These are phyloP conservation scores for Pterostichus niger DNA, from an alignment of 2,888 invertebrate species.

Conservation along the genomic window DNA sequence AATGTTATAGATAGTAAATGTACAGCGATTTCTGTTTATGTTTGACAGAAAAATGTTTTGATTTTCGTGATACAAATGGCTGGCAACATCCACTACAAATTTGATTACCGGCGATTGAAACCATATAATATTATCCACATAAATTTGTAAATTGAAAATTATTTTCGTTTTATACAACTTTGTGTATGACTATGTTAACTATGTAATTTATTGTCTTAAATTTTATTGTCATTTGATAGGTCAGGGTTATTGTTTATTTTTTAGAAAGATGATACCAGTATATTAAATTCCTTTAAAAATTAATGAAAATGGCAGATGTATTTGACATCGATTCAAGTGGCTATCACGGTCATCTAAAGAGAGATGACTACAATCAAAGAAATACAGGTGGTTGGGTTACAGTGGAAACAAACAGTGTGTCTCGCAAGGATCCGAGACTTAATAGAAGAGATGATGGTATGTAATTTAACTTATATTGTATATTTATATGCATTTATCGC, in stretches of 20 bases:
- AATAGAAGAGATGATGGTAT: slow-evolving; percentile 68
- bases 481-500: not conserved
- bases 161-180: not conserved
- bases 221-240: not conserved
- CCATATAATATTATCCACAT: not conserved
- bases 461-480: slow-evolving; percentile 13
- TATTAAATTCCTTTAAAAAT: slow-evolving; percentile 22
- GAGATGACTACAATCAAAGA: slow-evolving; percentile 55
- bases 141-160: slow-evolving; percentile 10
- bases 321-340: slow-evolving; percentile 58
- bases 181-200: slow-evolving; percentile 2
- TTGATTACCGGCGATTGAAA: slow-evolving; percentile 25
- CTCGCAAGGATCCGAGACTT: slow-evolving; percentile 69
- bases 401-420: slow-evolving; percentile 36
- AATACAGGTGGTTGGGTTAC: slow-evolving; percentile 56
- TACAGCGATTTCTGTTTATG: slow-evolving; percentile 33
- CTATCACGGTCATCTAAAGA: slow-evolving; percentile 48
- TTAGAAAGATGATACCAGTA: slow-evolving; percentile 39
- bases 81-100: slow-evolving; percentile 33
- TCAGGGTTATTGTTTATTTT: slow-evolving; percentile 37
- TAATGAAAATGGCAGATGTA: slow-evolving; percentile 59
- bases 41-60: slow-evolving; percentile 27
- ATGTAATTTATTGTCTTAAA: not conserved
- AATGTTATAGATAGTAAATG: slow-evolving; percentile 3
- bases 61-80: slow-evolving; percentile 45